Conservation (phyloP, 2,888 invertebrate genomes). For the Incurvaria masculella region DNA sequence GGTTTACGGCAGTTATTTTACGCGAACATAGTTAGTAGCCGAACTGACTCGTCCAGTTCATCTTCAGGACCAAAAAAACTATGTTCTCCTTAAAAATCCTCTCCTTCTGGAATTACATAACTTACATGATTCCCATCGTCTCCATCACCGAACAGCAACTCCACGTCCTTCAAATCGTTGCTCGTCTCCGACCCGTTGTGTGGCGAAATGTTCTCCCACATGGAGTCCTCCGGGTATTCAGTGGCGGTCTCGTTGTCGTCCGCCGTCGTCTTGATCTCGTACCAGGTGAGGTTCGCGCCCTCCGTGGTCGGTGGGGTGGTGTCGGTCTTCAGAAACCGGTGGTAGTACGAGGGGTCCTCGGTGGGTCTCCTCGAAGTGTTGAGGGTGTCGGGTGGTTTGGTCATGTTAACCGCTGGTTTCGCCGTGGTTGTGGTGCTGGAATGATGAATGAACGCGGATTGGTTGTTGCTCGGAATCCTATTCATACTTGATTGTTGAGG, state of each 20-base stretch:
- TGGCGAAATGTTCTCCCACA: constrained; percentile 41
- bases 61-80: no score
- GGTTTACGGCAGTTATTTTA: no score
- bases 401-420: constrained; percentile 19
- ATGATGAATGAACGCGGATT: no score
- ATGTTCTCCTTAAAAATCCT: no score
- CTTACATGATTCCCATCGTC: constrained; percentile 28
- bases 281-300: constrained; percentile 35
- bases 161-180: constrained; percentile 44
- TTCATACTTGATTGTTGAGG: no score
- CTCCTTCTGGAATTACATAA: no score
- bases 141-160: constrained; percentile 39
- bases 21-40: no score
- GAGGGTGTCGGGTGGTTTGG: constrained; percentile 18
- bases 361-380: constrained; percentile 27
- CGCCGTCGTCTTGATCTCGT: constrained; percentile 34
- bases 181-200: constrained; percentile 29
- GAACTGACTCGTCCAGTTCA: no score
- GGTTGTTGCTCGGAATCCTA: no score
- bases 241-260: constrained; percentile 29
- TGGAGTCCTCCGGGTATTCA: constrained; percentile 32
- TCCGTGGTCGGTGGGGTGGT: constrained; percentile 25
- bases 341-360: constrained; percentile 38
- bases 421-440: constrained; percentile 26
- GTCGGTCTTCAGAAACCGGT: constrained; percentile 49